phyloP scores from a whole-genome alignment of 2,113 vertebrate genomes.

The Cottus gobio region DNA sequence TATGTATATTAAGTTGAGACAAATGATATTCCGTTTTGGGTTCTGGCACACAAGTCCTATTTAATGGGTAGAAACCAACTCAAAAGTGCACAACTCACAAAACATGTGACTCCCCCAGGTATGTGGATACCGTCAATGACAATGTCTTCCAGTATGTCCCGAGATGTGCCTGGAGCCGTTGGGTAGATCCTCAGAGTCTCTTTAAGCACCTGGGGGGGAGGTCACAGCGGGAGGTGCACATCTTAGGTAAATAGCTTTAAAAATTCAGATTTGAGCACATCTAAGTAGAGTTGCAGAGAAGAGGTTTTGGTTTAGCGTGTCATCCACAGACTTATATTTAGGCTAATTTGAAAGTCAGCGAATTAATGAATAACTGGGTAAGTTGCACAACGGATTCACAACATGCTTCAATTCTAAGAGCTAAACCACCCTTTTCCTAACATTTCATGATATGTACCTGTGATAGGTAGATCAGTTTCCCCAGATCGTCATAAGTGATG shows the following conservation, averaged over 20 bases:
- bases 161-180: slow-evolving; percentile 81
- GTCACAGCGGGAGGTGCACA: not conserved
- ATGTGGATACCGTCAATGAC: slow-evolving; percentile 83
- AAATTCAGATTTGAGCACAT: not conserved
- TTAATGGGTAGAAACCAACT: not conserved
- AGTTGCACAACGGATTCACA: not conserved
- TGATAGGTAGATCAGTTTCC: slow-evolving; percentile 88
- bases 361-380: not conserved
- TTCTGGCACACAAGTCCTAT: not conserved
- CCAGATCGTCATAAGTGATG: slow-evolving; percentile 89
- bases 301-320: not conserved
- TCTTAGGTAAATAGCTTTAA: not conserved
- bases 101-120: slow-evolving; percentile 63
- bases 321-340: not conserved
- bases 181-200: slow-evolving; percentile 91
- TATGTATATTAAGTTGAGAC: not conserved
- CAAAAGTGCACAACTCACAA: slow-evolving; percentile 58
- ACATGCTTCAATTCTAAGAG: not conserved
- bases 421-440: too few species aligned
- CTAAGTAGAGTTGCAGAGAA: not conserved
- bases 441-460: slow-evolving; percentile 84
- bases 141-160: slow-evolving; percentile 80
- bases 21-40: not conserved
- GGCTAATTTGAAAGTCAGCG: not conserved
- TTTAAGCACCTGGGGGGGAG: slow-evolving; percentile 86